These are phyloP conservation scores for Danio rerio DNA, from an alignment of 2,113 vertebrate species.

Conservation along the genomic window DNA sequence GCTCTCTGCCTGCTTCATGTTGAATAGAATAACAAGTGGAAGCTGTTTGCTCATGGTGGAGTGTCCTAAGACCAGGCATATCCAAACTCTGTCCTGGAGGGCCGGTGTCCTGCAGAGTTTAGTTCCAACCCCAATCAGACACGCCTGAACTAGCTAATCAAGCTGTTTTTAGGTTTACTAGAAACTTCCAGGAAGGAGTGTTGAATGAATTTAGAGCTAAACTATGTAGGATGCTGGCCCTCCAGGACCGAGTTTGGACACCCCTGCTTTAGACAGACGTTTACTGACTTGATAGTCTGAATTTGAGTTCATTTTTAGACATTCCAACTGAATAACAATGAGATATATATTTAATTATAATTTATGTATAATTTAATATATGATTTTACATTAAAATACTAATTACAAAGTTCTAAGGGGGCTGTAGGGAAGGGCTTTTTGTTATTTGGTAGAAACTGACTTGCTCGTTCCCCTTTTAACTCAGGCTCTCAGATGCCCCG, in stretches of 20 bases:
- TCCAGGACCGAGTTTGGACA: too few relatives aligned
- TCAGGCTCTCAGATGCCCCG: slow-evolving; percentile 13
- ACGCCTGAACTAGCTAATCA: too few relatives aligned
- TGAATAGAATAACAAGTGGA: slow-evolving; percentile 27
- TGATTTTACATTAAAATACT: background rate
- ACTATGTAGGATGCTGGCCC: too few relatives aligned
- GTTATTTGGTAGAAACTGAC: background rate
- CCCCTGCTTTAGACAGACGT: background rate
- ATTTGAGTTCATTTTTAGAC: background rate
- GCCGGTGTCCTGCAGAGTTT: too few relatives aligned
- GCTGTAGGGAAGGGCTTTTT: background rate
- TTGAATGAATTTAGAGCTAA: too few relatives aligned
- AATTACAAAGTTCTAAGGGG: background rate
- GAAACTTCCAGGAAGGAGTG: too few relatives aligned
- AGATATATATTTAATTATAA: background rate
- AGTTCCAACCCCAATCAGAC: too few relatives aligned
- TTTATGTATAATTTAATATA: too few relatives aligned
- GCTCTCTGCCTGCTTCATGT: background rate
- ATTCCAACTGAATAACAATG: slow-evolving; percentile 1
- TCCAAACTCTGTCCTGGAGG: too few relatives aligned
- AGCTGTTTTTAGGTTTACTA: too few relatives aligned
- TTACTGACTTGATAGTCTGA: background rate
- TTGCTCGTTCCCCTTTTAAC: background rate
- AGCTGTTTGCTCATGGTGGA: background rate
- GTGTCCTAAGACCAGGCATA: too few relatives aligned